Base-by-base conservation (phyloP, 2,888 invertebrate species). In the Chaetogeoica ovagalla region DNA sequence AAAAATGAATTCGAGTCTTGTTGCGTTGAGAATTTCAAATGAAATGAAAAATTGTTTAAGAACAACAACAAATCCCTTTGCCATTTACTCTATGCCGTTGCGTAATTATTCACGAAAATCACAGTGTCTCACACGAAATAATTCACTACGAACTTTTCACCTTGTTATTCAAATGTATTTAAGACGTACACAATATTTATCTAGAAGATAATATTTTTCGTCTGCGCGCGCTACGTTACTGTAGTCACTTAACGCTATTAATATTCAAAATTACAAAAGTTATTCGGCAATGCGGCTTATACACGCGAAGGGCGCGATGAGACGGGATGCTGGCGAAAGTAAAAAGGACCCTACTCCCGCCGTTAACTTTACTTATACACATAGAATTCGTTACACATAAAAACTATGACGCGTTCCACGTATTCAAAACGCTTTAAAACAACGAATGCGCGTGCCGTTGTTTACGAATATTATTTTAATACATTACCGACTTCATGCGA, bases 121-220 rank as follows among this genome's bases (percentile, higher is more conserved):
- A n/a, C n/a, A n/a, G n/a, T 74, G 74, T 74, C 21, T 39, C 65
- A 30, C 65, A 30, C 39, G 55, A 74, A 15, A 55, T 55, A 74
- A 65, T 74, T 65, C 13, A 63, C 63, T 65, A 21, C 55, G 55
- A 65, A 74, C 74, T 65, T 74, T 74, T 55, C 55, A 23, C 39
- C 63, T 74, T 74, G 65, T 74, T 63, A 74, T 65, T 70, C 57
- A n/a, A 57, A 57, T 70, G 13, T 68, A 23, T 23, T 39, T 39
- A 59, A 6, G n/a, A 70, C 37, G 19, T 63, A 52, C 4, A 30
- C 30, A 30, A 30, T 74, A 74, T 65, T 65, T 65, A 65, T 55
- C 63, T 74, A 65, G 73, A 63, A 52, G 73, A 74, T 74, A 74
- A 74, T 55, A 74, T 65, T 74, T n/a, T 74, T 74, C 62, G 74